Evolutionary conservation across 2,888 invertebrate species (phyloP), one percentile per base, ranked within the genome.

Genomic region (Microctonus hyperodae): DNA sequence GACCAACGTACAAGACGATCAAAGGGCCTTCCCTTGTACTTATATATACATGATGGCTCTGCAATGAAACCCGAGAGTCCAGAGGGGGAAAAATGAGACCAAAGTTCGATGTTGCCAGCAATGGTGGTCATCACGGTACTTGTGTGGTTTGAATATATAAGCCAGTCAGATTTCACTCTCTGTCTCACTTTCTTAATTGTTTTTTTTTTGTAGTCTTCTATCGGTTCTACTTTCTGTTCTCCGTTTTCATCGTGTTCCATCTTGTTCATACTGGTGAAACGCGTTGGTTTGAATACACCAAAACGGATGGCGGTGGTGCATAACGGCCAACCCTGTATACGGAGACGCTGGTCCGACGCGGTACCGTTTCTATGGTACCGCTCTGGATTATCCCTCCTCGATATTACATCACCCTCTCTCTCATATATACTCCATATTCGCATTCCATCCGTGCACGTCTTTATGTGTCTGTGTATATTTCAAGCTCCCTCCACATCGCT

Each of bases 341-440:
- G n/a, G 66, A 70, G 56, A 16, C 57, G 67, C 65, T 57, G 53
- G 63, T 59, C 69, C 48, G 28, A 68, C 65, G 73, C 77, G 81
- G 79, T 81, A 81, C 80, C 81, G 81, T 81, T 81, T 81, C 81
- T 81, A 81, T 81, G 82, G 82, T 81, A 81, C 81, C 81, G 81
- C 79, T 80, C 78, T 51, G 25, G 37, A 62, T 62, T 53, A 33
- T 63, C 58, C 55, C 62, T 59, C 51, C 58, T 56, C 35, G 57
- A 40, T 58, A 56, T 63, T 60, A 20, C 40, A 40, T 55, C 59
- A 23, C 44, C 13, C 16, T 35, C 31, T 35, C 31, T 53, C 58
- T 53, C 20, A 1, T 40, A 16, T 2, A 44, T 16, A n/a, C 44
- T 3, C 16, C 16, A 44, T 20, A 44, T 44, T 44, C 16, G 3